A percentile compares a stretch with the other conserved stretches of the same genome.
phyloP scores from a whole-genome alignment of 2,888 invertebrate genomes.

The Drosophila phalerata region DNA sequence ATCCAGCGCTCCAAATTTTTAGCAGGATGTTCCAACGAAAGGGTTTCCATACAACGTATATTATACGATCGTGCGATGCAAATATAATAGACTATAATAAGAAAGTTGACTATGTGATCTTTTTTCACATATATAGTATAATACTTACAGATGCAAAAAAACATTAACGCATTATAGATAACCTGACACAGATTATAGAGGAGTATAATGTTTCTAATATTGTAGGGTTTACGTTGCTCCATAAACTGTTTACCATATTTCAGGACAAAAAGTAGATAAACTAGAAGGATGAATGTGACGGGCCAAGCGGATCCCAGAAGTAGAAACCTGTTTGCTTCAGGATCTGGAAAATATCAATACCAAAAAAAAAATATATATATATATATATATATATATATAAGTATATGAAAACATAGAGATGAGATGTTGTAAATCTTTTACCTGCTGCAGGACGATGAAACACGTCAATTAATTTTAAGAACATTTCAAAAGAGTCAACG shows the following conservation, averaged over 20 bases:
- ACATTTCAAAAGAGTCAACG: not conserved
- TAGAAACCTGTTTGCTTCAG: not conserved
- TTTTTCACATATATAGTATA: not conserved
- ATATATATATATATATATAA: no score
- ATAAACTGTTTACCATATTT: slow-evolving; percentile 91
- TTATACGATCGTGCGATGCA: no score
- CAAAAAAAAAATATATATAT: no score
- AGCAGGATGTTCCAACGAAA: no score
- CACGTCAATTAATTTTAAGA: not conserved
- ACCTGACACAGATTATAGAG: slow-evolving; percentile 91
- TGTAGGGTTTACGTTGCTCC: slow-evolving; percentile 90
- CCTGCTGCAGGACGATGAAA: not conserved
- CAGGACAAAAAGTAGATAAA: slow-evolving; percentile 90
- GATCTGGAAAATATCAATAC: not conserved
- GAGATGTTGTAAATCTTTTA: not conserved
- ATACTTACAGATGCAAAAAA: not conserved
- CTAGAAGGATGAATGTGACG: slow-evolving; percentile 87
- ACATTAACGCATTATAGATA: slow-evolving; percentile 1
- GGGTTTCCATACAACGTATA: no score
- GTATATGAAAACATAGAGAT: not conserved
- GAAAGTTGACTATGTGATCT: not conserved
- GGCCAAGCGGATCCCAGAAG: slow-evolving; percentile 91
- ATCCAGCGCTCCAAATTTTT: no score
- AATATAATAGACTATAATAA: not conserved
- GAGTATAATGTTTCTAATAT: slow-evolving; percentile 90